Evolutionary conservation across 35 echinoderm and acorn worm genomes (phyloP).

Genomic region (Anneissia japonica): DNA sequence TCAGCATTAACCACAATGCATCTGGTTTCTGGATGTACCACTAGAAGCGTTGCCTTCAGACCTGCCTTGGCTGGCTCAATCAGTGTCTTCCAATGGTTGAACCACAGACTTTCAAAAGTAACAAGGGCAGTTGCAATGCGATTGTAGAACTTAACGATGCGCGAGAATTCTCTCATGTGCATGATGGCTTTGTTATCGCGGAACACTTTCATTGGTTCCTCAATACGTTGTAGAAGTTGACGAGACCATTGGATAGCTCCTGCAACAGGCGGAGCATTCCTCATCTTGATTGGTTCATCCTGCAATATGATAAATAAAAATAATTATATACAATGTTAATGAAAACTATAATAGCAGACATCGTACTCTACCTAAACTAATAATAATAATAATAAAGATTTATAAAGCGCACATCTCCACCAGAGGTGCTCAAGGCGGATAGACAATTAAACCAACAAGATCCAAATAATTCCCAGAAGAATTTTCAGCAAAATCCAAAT

Average conservation of each 20-base stretch:
- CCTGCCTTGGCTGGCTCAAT: slow-evolving; percentile 81
- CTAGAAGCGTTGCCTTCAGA: slow-evolving; percentile 68
- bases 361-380: no score
- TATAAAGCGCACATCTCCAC: no score
- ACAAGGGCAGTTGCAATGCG: slow-evolving; percentile 87
- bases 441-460: no score
- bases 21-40: slow-evolving; percentile 65
- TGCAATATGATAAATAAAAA: slow-evolving; percentile 4
- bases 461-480: no score
- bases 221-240: slow-evolving; percentile 89
- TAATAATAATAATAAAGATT: no score
- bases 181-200: slow-evolving; percentile 72
- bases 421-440: no score
- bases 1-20: slow-evolving; percentile 91
- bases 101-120: slow-evolving; percentile 88
- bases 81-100: slow-evolving; percentile 80
- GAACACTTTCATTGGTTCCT: slow-evolving; percentile 94
- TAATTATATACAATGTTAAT: no score
- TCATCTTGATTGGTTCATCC: slow-evolving; percentile 78
- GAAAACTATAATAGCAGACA: no score
- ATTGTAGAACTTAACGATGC: slow-evolving; percentile 95
- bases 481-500: no score
- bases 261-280: slow-evolving; percentile 78
- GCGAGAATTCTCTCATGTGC: slow-evolving; percentile 69
- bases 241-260: slow-evolving; percentile 93